Conservation (phyloP, 64 coral and sea anemone genomes). For the Porites lutea region DNA sequence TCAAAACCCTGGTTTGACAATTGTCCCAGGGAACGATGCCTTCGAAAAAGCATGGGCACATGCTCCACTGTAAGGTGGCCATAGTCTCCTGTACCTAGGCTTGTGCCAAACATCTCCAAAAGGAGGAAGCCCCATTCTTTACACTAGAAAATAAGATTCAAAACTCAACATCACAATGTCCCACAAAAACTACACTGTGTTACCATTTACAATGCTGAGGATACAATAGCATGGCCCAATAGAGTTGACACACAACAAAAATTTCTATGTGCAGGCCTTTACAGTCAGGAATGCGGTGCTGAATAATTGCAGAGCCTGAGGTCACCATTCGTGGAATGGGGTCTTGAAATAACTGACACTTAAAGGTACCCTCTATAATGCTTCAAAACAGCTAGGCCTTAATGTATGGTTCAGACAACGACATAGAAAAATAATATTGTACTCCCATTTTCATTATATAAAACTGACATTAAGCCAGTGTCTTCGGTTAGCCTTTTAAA, state of each 20-base stretch:
- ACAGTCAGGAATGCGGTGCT: not conserved
- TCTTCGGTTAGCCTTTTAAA: no score
- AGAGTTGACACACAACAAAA: not conserved
- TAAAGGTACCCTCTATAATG: not conserved
- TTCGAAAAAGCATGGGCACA: slow-evolving; percentile 12
- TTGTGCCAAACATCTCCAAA: not conserved
- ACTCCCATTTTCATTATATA: no score
- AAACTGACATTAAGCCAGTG: no score
- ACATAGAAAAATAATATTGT: no score
- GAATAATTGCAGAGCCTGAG: no score
- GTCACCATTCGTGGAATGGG: no score
- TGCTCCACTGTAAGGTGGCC: not conserved
- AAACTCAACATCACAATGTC: not conserved
- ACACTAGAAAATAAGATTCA: not conserved
- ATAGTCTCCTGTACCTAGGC: slow-evolving; percentile 11
- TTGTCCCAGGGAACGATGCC: not conserved
- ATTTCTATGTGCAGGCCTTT: not conserved
- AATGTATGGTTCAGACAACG: no score
- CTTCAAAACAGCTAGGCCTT: no score
- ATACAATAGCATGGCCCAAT: not conserved
- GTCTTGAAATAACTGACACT: not conserved
- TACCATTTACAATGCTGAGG: not conserved
- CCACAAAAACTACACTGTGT: not conserved
- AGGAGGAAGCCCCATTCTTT: not conserved
- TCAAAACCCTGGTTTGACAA: slow-evolving; percentile 20